Evolutionary conservation across 2,888 invertebrate species (phyloP).

Genomic region (Crematogaster levior): DNA sequence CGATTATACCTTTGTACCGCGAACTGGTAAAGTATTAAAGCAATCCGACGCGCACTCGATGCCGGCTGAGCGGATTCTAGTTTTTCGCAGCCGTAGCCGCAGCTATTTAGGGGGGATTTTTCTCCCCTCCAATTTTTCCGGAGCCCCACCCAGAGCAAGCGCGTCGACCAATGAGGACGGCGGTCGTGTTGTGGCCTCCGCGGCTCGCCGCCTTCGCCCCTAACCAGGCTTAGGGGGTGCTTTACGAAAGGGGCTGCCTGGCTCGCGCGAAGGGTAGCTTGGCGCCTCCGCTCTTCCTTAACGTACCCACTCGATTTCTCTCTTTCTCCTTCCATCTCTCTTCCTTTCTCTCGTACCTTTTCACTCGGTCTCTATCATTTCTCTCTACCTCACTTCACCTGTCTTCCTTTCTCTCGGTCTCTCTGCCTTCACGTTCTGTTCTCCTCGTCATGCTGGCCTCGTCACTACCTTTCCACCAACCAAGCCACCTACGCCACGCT

Average conservation of each 20-base stretch:
- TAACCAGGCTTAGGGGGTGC: constrained; percentile 82
- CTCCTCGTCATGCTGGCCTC: constrained; percentile 62
- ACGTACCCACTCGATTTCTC: constrained; percentile 66
- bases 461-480: constrained; percentile 60
- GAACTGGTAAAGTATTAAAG: constrained; percentile 39
- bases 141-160: constrained; percentile 84
- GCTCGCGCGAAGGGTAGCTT: constrained; percentile 69
- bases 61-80: constrained; percentile 85
- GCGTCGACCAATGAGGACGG: constrained; percentile 85
- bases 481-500: constrained; percentile 68
- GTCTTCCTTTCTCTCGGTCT: constrained; percentile 29
- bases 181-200: constrained; percentile 86
- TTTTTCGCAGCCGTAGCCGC: constrained; percentile 83
- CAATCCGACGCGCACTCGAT: constrained; percentile 78
- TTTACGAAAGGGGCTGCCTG: constrained; percentile 78
- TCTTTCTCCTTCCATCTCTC: constrained; percentile 79
- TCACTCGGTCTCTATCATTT: constrained; percentile 80
- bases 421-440: constrained; percentile 31
- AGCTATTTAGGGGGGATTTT: constrained; percentile 85
- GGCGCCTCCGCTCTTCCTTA: constrained; percentile 72
- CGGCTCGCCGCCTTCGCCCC: constrained; percentile 85
- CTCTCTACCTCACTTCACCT: constrained; percentile 79
- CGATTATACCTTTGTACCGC: not conserved
- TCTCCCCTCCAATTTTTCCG: constrained; percentile 85
- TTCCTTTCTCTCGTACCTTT: constrained; percentile 85